These are phyloP conservation scores for Ginglymostoma cirratum DNA, from an alignment of 2,113 vertebrate species.

Conservation along the genomic window DNA sequence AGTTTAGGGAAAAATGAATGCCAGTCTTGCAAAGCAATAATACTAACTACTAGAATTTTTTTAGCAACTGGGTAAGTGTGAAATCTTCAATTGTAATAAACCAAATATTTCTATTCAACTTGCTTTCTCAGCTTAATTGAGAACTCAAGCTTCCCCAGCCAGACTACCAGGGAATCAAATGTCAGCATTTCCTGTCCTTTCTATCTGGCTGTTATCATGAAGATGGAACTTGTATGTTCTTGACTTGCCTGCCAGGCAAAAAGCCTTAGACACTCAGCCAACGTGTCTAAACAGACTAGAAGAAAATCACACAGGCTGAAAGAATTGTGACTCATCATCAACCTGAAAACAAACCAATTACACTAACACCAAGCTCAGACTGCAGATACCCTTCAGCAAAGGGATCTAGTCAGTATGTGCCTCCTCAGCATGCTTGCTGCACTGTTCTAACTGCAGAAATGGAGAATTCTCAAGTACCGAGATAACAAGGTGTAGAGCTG, in stretches of 20 bases:
- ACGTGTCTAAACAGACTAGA: neutral
- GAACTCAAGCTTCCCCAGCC: neutral
- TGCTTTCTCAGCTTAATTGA: neutral
- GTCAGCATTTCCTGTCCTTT: neutral
- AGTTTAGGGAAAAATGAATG: neutral
- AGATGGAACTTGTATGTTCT: neutral
- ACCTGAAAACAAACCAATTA: conserved; percentile 5
- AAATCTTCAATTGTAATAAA: neutral
- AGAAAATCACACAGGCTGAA: neutral
- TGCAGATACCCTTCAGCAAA: too few species aligned
- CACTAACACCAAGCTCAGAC: neutral
- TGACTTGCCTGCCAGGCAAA: neutral
- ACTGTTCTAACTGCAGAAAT: neutral
- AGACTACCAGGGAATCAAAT: neutral
- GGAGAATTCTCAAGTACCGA: neutral
- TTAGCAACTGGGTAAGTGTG: neutral
- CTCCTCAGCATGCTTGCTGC: neutral
- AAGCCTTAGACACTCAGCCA: neutral
- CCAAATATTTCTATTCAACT: neutral
- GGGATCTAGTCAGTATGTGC: neutral
- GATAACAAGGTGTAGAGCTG: too few species aligned
- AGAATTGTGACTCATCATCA: neutral
- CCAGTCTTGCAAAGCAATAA: neutral
- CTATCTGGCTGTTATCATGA: neutral
- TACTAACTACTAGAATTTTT: neutral